Percentiles rank a stretch among this genome's conserved stretches.
Conservation (phyloP, 2,888 invertebrate species). For the Rhingia rostrata region DNA sequence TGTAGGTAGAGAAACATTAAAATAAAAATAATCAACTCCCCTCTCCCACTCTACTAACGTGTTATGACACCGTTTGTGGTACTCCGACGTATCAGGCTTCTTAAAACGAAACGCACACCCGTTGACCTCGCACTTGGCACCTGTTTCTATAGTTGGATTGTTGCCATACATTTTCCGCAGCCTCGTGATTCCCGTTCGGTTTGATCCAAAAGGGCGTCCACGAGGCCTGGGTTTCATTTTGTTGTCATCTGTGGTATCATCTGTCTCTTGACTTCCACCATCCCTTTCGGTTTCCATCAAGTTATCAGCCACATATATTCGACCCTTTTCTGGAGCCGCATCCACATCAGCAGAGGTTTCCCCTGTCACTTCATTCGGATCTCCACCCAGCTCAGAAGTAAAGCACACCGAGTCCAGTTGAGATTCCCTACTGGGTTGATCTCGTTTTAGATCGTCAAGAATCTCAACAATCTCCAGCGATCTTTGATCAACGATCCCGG, state of each 20-base stretch:
- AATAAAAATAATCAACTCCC: not conserved
- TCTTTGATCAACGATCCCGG: slow-evolving; percentile 31
- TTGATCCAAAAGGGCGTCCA: slow-evolving; percentile 81
- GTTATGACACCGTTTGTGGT: slow-evolving; percentile 81
- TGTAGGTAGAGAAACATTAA: slow-evolving; percentile 37
- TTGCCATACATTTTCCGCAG: slow-evolving; percentile 76
- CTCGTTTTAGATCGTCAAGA: slow-evolving; percentile 71
- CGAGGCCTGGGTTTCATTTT: slow-evolving; percentile 74
- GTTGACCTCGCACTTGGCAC: slow-evolving; percentile 79
- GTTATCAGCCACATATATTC: slow-evolving; percentile 82
- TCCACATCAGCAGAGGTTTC: not conserved
- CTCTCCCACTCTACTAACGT: slow-evolving; percentile 69
- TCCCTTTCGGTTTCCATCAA: slow-evolving; percentile 76
- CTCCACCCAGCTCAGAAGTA: slow-evolving; percentile 7
- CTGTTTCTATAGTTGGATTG: slow-evolving; percentile 72
- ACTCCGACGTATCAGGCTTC: slow-evolving; percentile 79
- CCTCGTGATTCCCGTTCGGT: slow-evolving; percentile 79
- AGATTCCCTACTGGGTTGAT: slow-evolving; percentile 65
- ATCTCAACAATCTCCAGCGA: slow-evolving; percentile 72
- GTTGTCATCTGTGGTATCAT: slow-evolving; percentile 14
- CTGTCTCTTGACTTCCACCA: slow-evolving; percentile 33
- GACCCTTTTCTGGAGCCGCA: slow-evolving; percentile 78
- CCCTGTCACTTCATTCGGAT: slow-evolving; percentile 15
- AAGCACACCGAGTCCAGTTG: slow-evolving; percentile 36
- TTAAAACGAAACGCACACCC: slow-evolving; percentile 82